These are phyloP conservation scores for Otolemur crassicaudatus DNA, from an alignment of 2,797 vertebrate species.

Conservation along the genomic window DNA sequence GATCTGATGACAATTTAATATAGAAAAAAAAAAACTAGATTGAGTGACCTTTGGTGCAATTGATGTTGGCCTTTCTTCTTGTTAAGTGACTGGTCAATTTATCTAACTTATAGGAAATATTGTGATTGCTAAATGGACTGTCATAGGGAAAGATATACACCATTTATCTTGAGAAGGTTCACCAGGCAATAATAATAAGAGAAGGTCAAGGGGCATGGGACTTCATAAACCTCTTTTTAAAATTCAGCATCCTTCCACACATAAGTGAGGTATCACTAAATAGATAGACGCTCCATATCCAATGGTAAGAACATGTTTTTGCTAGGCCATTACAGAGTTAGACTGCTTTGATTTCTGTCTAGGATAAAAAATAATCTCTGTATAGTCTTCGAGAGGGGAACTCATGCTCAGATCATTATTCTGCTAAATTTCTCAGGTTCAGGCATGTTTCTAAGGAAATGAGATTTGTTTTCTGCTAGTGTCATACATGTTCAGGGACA, in stretches of 20 bases:
- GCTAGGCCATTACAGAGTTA: neutral
- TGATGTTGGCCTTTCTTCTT: constrained; percentile 86
- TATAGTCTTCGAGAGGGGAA: constrained; percentile 18
- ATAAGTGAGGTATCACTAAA: constrained; percentile 24
- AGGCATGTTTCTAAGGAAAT: neutral
- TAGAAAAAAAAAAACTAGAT: constrained; percentile 83
- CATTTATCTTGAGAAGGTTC: constrained; percentile 87
- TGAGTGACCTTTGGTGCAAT: constrained; percentile 86
- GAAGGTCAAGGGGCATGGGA: constrained; percentile 82
- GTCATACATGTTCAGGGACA: neutral
- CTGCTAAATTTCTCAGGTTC: neutral
- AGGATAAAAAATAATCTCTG: neutral
- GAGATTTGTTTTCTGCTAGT: neutral
- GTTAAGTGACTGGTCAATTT: constrained; percentile 88
- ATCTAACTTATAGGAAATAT: constrained; percentile 88
- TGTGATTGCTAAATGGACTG: constrained; percentile 87
- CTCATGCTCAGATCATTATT: neutral
- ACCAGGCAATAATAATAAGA: constrained; percentile 79
- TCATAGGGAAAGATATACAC: constrained; percentile 83
- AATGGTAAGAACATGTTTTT: constrained; percentile 20
- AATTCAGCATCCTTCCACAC: constrained; percentile 73
- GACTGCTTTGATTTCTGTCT: neutral
- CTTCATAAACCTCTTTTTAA: constrained; percentile 79
- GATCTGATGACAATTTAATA: constrained; percentile 88
- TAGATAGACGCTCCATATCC: neutral